These are phyloP conservation scores for Cyclophora albipunctata DNA, from an alignment of 2,888 invertebrate genomes.

Conservation along the genomic window DNA sequence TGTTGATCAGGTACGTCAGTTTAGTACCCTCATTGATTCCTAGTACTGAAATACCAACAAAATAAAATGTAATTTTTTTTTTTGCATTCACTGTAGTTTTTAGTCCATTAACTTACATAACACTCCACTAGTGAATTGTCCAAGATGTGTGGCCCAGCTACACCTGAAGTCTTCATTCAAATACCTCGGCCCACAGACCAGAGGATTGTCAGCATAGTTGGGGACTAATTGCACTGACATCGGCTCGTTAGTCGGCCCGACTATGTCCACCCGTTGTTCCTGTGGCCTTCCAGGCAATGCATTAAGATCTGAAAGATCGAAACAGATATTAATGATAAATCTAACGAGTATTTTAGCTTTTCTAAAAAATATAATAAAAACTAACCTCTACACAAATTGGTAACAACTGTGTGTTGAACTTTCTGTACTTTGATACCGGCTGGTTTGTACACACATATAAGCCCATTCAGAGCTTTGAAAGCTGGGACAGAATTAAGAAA, in stretches of 20 bases:
- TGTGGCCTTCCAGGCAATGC: slow-evolving; percentile 77
- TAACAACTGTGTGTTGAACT: slow-evolving; percentile 74
- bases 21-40: slow-evolving; percentile 82
- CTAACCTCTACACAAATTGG: slow-evolving; percentile 82
- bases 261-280: slow-evolving; percentile 75
- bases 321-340: neutral
- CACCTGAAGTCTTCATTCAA: slow-evolving; percentile 79
- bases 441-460: slow-evolving; percentile 88
- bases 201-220: slow-evolving; percentile 83
- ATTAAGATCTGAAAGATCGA: slow-evolving; percentile 79
- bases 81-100: neutral
- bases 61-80: neutral
- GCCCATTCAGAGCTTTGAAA: slow-evolving; percentile 81
- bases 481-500: slow-evolving; percentile 71
- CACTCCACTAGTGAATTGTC: slow-evolving; percentile 82
- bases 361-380: neutral
- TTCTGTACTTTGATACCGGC: slow-evolving; percentile 70
- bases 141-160: slow-evolving; percentile 76
- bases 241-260: slow-evolving; percentile 77
- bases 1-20: slow-evolving; percentile 71
- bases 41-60: slow-evolving; percentile 71
- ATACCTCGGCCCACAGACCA: slow-evolving; percentile 86
- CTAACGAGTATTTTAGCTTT: too few species aligned
- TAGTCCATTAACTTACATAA: slow-evolving; percentile 67
- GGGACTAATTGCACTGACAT: slow-evolving; percentile 75